phyloP scores from a whole-genome alignment of 2,113 vertebrate genomes.

The Steatornis caripensis region DNA sequence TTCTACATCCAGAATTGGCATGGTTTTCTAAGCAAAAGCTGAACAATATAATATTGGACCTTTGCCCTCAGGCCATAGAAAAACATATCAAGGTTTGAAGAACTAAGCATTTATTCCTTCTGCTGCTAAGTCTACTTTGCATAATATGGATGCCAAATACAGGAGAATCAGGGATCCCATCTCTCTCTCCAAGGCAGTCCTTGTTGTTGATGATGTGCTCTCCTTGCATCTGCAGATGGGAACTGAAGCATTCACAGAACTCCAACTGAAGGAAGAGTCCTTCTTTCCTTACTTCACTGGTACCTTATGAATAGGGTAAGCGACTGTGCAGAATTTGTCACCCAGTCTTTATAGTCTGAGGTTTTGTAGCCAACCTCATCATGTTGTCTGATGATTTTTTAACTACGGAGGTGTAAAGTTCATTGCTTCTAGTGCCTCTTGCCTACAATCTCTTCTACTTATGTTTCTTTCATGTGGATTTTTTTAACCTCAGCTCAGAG shows the following conservation, averaged over 20 bases:
- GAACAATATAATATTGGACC: neutral
- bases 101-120: neutral
- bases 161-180: neutral
- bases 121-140: neutral
- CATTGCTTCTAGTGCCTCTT: neutral
- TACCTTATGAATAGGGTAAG: neutral
- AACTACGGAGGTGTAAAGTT: neutral
- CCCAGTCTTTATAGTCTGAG: neutral
- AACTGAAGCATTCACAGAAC: neutral
- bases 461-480: neutral
- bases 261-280: neutral
- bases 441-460: neutral
- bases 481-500: neutral
- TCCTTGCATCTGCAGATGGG: neutral
- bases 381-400: neutral
- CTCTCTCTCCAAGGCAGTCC: neutral
- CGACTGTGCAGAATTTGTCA: neutral
- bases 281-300: neutral
- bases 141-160: neutral
- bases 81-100: neutral
- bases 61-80: neutral
- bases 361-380: neutral
- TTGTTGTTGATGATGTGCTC: neutral
- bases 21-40: neutral
- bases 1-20: neutral